Percentiles rank a stretch among this genome's conserved stretches.
These are phyloP conservation scores for Zaprionus ornatus DNA, from an alignment of 1,140 invertebrate genomes.

Conservation along the genomic window DNA sequence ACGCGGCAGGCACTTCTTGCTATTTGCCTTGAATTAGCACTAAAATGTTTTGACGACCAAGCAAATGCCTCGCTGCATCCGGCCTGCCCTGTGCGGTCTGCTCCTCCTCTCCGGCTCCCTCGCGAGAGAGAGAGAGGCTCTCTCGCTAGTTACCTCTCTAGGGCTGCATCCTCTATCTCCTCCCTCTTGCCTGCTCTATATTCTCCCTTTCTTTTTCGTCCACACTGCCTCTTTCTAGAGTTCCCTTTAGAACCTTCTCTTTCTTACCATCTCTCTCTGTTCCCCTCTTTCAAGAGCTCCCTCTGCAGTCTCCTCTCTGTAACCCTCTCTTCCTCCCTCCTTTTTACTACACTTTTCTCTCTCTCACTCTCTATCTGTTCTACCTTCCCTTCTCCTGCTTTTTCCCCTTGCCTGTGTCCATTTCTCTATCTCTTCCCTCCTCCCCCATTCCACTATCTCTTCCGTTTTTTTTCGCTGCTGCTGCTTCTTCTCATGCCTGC, in stretches of 20 bases:
- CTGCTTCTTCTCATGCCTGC: not conserved
- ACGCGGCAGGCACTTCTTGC: slow-evolving; percentile 5
- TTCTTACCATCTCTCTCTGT: not conserved
- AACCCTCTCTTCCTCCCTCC: no score
- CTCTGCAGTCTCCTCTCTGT: no score
- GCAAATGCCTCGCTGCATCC: slow-evolving; percentile 23
- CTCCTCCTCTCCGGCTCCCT: no score
- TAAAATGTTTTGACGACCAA: slow-evolving; percentile 48
- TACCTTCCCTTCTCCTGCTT: not conserved
- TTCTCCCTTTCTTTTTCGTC: not conserved
- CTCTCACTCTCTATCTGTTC: not conserved
- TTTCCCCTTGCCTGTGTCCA: not conserved
- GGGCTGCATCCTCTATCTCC: not conserved
- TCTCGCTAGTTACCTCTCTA: not conserved
- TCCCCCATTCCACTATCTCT: not conserved
- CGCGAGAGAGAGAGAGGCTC: no score
- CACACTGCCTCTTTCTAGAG: no score
- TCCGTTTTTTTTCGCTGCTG: not conserved
- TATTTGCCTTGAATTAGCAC: slow-evolving; percentile 54
- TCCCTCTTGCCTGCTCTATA: not conserved
- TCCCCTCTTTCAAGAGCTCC: no score
- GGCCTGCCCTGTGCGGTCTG: not conserved
- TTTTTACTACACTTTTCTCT: not conserved
- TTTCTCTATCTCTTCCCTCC: not conserved
- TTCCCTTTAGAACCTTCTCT: not conserved